Evolutionary conservation across 2,888 invertebrate species (phyloP), one percentile per base, ranked within the genome.

Genomic region (Drosophila buzzatii): DNA sequence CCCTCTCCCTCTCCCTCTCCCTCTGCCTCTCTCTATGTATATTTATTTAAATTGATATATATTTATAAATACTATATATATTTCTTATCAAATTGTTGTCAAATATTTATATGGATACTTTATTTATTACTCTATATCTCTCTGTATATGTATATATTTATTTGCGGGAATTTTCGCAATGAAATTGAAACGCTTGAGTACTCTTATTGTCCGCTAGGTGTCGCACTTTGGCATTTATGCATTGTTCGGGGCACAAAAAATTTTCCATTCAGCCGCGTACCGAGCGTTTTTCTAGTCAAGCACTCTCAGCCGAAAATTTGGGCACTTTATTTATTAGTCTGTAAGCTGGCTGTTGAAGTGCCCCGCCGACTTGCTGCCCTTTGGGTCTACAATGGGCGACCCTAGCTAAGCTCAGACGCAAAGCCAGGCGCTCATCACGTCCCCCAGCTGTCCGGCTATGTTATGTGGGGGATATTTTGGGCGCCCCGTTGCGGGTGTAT

Each of bases 251-350:
- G 66, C 58, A 55, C 52, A 37, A 41, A 35, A 23, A 49, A 74
- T 66, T 79, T 76, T 80, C 65, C 66, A 78, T 78, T 65, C 67
- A 62, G 71, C 53, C 67, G 73, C 47, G 69, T 81, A 72, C 70
- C 69, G 81, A 79, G 89, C 84, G 81, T 84, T 86, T 76, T 70
- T 81, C 57, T 81, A 81, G 89, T 86, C 89, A 89, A 86, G 89
- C 65, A 81, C 67, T 62, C 70, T 73, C 68, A 49, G 82, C 75
- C 49, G 44, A 64, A 68, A 71, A 59, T 63, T 75, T 76, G 73
- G 71, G 58, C 83, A 82, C 79, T 84, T 85, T 85, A 85, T 89
- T 85, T 89, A 85, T 85, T 89, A 87, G 89, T 82, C 87, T 87
- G 82, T 82, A 79, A 80, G 82, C 82, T 71, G 76, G 82, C 79